Evolutionary conservation across 2,797 vertebrate species (phyloP).

Genomic region (Sebastiscus albofasciatus): DNA sequence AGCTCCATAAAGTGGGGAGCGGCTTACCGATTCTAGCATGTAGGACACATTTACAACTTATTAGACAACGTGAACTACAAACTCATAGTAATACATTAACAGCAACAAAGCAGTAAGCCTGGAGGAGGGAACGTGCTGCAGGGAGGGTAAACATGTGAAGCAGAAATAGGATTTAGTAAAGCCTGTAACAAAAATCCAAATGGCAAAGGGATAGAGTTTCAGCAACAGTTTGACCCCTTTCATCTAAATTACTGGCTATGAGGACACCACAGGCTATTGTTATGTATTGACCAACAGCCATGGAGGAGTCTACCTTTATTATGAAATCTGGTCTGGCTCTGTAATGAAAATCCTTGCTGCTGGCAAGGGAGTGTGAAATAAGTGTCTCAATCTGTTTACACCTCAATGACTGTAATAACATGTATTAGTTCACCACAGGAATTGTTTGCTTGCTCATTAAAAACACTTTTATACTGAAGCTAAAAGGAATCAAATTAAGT

Average conservation of each 20-base stretch:
- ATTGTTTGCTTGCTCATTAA: neutral
- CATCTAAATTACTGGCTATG: neutral
- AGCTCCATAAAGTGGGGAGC: neutral
- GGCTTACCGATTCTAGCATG: neutral
- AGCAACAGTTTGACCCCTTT: neutral
- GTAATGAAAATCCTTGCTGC: conserved; percentile 22
- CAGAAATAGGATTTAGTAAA: conserved; percentile 16
- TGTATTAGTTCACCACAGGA: neutral
- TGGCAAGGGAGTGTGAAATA: conserved; percentile 3
- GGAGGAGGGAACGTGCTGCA: neutral
- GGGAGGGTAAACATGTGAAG: neutral
- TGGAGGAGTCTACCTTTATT: neutral
- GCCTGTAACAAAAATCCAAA: neutral
- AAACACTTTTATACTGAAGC: neutral
- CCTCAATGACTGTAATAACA: neutral
- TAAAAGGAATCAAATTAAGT: conserved; percentile 13
- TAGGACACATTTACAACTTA: neutral
- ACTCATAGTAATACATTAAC: conserved; percentile 27
- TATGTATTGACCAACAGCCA: neutral
- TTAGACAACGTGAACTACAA: neutral
- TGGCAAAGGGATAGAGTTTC: neutral
- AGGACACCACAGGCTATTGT: conserved; percentile 14
- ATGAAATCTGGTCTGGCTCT: neutral
- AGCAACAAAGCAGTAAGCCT: neutral
- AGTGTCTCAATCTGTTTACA: conserved; percentile 5